Percentiles rank a stretch among this genome's conserved stretches.
phyloP scores from a whole-genome alignment of 1,140 invertebrate genomes.

The Aphelenchoides avenae region DNA sequence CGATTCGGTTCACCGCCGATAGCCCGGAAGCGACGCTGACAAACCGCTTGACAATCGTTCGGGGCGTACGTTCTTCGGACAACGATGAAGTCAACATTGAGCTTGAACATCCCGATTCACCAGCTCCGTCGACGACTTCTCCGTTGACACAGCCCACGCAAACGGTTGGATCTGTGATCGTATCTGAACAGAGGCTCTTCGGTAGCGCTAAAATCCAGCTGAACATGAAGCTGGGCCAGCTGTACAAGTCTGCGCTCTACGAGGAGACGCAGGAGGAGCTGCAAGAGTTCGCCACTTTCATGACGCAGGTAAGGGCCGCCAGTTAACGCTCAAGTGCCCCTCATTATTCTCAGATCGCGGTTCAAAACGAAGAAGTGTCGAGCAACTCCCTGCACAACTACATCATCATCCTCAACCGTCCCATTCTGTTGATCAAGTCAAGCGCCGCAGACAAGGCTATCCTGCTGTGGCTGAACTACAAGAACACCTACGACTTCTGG shows the following conservation, averaged over 20 bases:
- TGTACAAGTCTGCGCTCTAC: slow-evolving; percentile 67
- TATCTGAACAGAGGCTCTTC: slow-evolving; percentile 72
- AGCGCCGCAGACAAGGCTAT: slow-evolving; percentile 56
- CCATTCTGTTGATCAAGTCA: slow-evolving; percentile 52
- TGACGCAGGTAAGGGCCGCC: slow-evolving; percentile 42
- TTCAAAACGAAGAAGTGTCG: slow-evolving; percentile 50
- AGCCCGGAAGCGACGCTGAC: slow-evolving; percentile 62
- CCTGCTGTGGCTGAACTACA: slow-evolving; percentile 57
- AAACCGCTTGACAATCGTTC: slow-evolving; percentile 48
- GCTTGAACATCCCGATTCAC: slow-evolving; percentile 16
- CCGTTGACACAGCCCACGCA: background rate
- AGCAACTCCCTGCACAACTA: slow-evolving; percentile 43
- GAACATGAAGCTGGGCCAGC: slow-evolving; percentile 86
- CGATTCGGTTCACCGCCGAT: slow-evolving; percentile 87
- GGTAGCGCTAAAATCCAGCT: slow-evolving; percentile 87
- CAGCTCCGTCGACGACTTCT: background rate
- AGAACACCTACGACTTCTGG: slow-evolving; percentile 57
- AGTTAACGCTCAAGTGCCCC: background rate
- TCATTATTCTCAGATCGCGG: slow-evolving; percentile 24
- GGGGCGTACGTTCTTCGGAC: slow-evolving; percentile 4
- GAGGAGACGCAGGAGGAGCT: slow-evolving; percentile 51
- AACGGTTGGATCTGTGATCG: too few relatives aligned
- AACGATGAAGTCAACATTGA: slow-evolving; percentile 17
- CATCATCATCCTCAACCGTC: slow-evolving; percentile 50
- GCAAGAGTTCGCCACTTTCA: slow-evolving; percentile 55